A percentile compares a stretch with the other conserved stretches of the same genome.
Conservation (phyloP, 2,888 invertebrate species). For the Sussaba pulchella region DNA sequence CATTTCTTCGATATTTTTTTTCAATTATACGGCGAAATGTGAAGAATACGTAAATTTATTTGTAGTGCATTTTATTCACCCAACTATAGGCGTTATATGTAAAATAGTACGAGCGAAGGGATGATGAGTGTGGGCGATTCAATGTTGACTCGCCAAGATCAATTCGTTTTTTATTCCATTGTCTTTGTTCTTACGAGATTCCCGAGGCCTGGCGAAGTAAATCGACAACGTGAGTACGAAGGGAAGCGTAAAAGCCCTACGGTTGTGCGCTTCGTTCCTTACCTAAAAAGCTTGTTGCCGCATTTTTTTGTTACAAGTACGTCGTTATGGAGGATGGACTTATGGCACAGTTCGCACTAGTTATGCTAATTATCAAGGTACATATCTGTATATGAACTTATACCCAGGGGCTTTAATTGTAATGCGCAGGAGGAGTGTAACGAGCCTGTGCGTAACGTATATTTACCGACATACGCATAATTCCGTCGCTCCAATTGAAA, state of each 20-base stretch:
- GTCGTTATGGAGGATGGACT: slow-evolving; percentile 71
- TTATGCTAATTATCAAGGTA: slow-evolving; percentile 82
- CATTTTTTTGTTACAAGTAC: slow-evolving; percentile 70
- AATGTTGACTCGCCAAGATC: slow-evolving; percentile 67
- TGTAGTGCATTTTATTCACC: no score
- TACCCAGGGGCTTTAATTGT: slow-evolving; percentile 76
- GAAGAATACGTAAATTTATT: no score
- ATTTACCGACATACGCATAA: neutral
- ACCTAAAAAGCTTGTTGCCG: slow-evolving; percentile 59
- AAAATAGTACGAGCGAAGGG: no score
- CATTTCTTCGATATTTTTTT: no score
- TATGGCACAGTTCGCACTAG: slow-evolving; percentile 74
- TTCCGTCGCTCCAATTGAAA: slow-evolving; percentile 6
- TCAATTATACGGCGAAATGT: no score
- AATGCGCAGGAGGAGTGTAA: slow-evolving; percentile 63
- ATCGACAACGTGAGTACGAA: slow-evolving; percentile 25
- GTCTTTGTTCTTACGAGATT: slow-evolving; percentile 66
- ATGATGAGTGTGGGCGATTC: slow-evolving; percentile 44
- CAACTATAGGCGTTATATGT: no score
- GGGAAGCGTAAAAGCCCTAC: slow-evolving; percentile 29
- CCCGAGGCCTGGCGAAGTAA: slow-evolving; percentile 33
- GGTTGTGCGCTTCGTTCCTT: slow-evolving; percentile 39
- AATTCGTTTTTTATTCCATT: slow-evolving; percentile 75
- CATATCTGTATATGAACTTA: no score
- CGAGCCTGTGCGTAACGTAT: slow-evolving; percentile 3